Base-by-base conservation (phyloP, 2,888 invertebrate genomes). In the Drosophila pegasa region DNA sequence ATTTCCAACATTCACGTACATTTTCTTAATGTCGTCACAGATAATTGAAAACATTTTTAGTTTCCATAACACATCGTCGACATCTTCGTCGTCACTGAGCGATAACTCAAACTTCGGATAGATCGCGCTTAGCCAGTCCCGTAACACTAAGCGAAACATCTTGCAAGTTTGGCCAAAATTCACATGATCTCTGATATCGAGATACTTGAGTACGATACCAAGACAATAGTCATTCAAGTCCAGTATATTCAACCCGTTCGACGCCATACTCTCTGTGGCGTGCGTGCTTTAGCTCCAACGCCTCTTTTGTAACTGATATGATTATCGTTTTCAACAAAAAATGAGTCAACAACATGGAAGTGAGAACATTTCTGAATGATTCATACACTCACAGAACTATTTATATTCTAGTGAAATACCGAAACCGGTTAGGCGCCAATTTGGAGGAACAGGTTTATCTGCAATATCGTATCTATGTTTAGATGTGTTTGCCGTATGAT, bases 191-290 rank as follows among this genome's bases (percentile, higher is more conserved):
- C 54, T 31, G 6, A 25, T 10, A 2, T 40, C 31, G 14, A 64
- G 47, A 33, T 65, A 45, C 45, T 60, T 70, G 0, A 73, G 2
- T 12, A 73, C 14, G 9, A 8, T 9, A 2, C 64, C 65, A 2
- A 73, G 35, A 18, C 70, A 73, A 48, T 75, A 52, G 20, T 75
- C 65, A 18, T 69, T 69, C 1, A 69, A 47, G 16, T 64, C 56
- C 20, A 73, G 22, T 18, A 73, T 70, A 27, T 51, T 68, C 14
- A 33, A 1, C 29, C 14, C 31, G 29, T n/a, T 14, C 0, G 29
- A 0, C 3, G 14, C 41, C 60, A 60, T 63, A 22, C 14, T 37
- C 22, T 12, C 12, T 3, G 10, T 5, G 16, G 31, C 10, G 9
- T 5, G n/a, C n/a, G 2, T 25, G 1, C 4, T 6, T 1, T 29